These are phyloP conservation scores for Oscheius onirici DNA, from an alignment of 2,888 invertebrate genomes.

Conservation along the genomic window DNA sequence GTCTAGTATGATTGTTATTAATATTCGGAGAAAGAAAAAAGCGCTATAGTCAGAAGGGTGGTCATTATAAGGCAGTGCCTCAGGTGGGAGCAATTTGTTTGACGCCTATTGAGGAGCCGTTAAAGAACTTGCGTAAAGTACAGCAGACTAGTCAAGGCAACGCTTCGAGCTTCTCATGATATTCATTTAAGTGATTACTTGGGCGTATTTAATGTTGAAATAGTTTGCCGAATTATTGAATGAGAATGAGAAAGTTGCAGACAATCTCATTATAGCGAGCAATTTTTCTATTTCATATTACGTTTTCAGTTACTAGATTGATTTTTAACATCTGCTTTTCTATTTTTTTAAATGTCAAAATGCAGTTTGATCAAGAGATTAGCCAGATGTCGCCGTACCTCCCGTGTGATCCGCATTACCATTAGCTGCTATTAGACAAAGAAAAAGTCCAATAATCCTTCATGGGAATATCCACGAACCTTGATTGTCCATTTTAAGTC, in stretches of 20 bases:
- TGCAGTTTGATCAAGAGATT: too few species aligned
- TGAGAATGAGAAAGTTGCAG: too few species aligned
- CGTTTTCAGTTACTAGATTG: too few species aligned
- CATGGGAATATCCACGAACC: slow-evolving; percentile 5
- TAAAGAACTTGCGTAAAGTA: slow-evolving; percentile 16
- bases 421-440: not conserved
- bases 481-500: not conserved
- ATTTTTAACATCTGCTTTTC: too few species aligned
- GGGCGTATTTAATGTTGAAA: too few species aligned
- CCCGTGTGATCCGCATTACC: slow-evolving; percentile 4
- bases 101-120: slow-evolving; percentile 20
- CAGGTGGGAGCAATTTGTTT: slow-evolving; percentile 20
- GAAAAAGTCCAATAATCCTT: slow-evolving; percentile 14
- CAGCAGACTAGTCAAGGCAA: not conserved
- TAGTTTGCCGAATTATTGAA: too few species aligned
- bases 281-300: too few species aligned
- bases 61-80: slow-evolving; percentile 17
- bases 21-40: not conserved
- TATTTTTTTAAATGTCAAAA: too few species aligned
- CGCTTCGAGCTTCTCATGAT: too few species aligned
- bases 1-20: slow-evolving; percentile 11
- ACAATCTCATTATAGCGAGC: too few species aligned
- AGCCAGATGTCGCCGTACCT: not conserved
- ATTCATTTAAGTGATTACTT: too few species aligned
- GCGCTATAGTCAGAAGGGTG: slow-evolving; percentile 20